These are phyloP conservation scores for Episyrphus balteatus DNA, from an alignment of 1,140 invertebrate genomes.

Conservation along the genomic window DNA sequence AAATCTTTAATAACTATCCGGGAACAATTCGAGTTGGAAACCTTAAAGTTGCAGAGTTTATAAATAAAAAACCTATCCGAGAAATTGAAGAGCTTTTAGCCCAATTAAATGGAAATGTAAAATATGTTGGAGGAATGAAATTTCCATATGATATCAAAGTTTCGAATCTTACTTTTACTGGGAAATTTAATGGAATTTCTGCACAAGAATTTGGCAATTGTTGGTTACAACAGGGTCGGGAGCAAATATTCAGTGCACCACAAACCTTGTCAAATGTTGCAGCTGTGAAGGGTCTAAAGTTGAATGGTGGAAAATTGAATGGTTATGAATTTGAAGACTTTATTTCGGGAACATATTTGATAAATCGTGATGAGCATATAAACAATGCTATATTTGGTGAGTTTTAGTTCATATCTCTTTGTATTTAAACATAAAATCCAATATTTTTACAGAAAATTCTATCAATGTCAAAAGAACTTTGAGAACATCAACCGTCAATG, in stretches of 20 bases:
- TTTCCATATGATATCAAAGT: conserved; percentile 30
- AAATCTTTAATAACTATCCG: conserved; percentile 3
- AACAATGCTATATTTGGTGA: conserved; percentile 33
- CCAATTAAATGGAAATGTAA: conserved; percentile 28
- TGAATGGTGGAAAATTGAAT: conserved; percentile 26
- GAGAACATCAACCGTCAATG: conserved; percentile 15
- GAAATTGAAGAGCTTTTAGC: conserved; percentile 22
- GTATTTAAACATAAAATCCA: neutral
- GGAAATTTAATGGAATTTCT: conserved; percentile 22
- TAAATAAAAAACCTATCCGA: conserved; percentile 15
- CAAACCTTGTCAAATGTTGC: conserved; percentile 19
- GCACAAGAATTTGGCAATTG: conserved; percentile 15
- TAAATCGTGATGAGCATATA: conserved; percentile 30
- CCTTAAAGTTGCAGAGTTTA: conserved; percentile 22
- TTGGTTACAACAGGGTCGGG: conserved; percentile 19
- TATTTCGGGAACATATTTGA: conserved; percentile 29
- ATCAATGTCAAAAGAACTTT: conserved; percentile 18
- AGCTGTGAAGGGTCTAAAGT: conserved; percentile 19
- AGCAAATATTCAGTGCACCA: conserved; percentile 21
- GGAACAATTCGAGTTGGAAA: conserved; percentile 31
- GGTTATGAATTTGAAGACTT: conserved; percentile 27
- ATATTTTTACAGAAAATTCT: conserved; percentile 19
- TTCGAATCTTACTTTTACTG: conserved; percentile 15
- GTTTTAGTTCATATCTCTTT: neutral
- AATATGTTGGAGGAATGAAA: conserved; percentile 26